Evolutionary conservation across 2,797 vertebrate species (phyloP).

Genomic region (Ceyx erithaca): DNA sequence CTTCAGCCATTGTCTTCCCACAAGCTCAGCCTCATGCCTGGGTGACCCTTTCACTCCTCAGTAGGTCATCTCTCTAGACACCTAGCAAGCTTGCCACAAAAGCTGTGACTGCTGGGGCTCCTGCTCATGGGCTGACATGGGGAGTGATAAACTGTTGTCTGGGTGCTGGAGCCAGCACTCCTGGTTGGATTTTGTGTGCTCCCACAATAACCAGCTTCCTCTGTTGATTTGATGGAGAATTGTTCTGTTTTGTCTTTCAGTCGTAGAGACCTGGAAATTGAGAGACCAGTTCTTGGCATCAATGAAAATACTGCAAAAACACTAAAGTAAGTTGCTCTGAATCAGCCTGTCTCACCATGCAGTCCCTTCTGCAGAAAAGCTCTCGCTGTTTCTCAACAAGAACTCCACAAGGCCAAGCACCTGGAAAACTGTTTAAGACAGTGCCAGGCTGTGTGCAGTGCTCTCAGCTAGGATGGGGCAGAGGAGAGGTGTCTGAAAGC

Average conservation of each 20-base stretch:
- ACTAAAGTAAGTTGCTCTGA: slow-evolving; percentile 84
- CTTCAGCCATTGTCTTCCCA: neutral
- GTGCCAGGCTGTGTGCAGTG: neutral
- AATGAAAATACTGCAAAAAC: slow-evolving; percentile 85
- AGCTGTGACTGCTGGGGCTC: neutral
- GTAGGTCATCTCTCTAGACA: neutral
- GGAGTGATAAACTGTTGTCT: neutral
- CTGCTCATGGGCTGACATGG: neutral
- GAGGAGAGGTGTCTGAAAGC: neutral
- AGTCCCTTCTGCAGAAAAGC: neutral
- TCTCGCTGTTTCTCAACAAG: neutral
- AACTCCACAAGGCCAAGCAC: neutral
- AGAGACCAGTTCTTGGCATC: slow-evolving; percentile 86
- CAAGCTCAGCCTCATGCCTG: neutral
- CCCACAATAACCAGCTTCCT: neutral
- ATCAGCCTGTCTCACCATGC: neutral
- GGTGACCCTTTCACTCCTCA: neutral
- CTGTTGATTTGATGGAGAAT: neutral
- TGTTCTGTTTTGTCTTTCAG: slow-evolving; percentile 75
- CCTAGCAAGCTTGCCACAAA: neutral
- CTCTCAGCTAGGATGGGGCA: neutral
- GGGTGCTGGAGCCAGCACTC: neutral
- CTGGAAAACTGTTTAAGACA: neutral
- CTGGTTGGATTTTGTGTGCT: neutral
- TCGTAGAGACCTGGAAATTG: slow-evolving; percentile 90